phyloP scores from a whole-genome alignment of 2,113 vertebrate genomes.

The Percina caprodes region DNA sequence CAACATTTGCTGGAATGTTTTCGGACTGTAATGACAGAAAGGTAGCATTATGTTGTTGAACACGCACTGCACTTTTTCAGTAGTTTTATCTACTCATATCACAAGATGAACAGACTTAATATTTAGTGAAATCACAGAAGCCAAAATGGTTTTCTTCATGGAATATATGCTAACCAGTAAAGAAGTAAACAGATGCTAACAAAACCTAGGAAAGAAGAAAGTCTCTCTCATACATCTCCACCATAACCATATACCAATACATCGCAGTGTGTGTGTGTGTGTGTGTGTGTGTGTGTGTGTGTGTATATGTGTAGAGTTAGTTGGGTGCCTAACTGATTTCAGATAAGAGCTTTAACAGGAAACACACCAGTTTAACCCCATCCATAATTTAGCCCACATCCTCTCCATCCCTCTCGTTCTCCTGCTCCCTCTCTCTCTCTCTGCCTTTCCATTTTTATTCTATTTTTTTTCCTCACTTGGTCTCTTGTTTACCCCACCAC shows the following conservation, averaged over 20 bases:
- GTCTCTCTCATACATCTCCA: background rate
- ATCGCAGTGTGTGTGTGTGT: constrained; percentile 11
- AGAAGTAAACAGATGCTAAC: constrained; percentile 7
- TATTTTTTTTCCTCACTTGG: constrained; percentile 30
- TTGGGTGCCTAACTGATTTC: constrained; percentile 46
- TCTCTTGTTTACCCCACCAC: constrained; percentile 47
- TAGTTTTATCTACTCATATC: background rate
- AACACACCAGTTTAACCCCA: constrained; percentile 71
- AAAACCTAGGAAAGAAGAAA: background rate
- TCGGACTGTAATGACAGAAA: background rate
- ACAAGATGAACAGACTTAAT: background rate
- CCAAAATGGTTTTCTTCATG: background rate
- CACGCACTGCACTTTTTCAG: background rate
- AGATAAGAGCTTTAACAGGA: constrained; percentile 71
- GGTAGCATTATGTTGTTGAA: background rate
- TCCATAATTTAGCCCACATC: constrained; percentile 72
- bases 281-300: constrained; percentile 5
- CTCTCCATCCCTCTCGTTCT: constrained; percentile 36
- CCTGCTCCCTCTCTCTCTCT: constrained; percentile 16
- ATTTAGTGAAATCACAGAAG: background rate
- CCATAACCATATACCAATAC: constrained; percentile 6
- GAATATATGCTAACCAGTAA: background rate
- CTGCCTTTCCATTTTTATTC: constrained; percentile 18
- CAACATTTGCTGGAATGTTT: background rate
- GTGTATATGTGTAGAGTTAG: constrained; percentile 5